These are phyloP conservation scores for Typhlomys cinereus DNA, from an alignment of 2,113 vertebrate genomes.

Conservation along the genomic window DNA sequence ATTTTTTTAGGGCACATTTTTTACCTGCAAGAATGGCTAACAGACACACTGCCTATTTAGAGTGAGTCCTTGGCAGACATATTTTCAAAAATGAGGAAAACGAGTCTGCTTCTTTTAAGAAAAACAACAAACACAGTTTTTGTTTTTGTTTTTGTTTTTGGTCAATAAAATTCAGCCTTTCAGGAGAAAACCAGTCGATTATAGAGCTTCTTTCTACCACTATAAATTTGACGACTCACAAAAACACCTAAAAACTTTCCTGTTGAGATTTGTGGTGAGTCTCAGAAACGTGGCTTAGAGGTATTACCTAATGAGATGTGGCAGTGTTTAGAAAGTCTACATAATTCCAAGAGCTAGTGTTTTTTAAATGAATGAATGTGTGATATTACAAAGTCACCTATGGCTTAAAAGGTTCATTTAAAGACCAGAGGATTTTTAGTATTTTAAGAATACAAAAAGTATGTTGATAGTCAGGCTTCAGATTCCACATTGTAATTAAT, in stretches of 20 bases:
- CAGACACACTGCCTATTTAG: slow-evolving; percentile 11
- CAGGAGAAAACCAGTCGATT: slow-evolving; percentile 43
- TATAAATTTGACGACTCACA: not conserved
- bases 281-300: slow-evolving; percentile 39
- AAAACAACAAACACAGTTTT: not conserved
- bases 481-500: slow-evolving; percentile 8
- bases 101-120: slow-evolving; percentile 33
- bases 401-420: not conserved
- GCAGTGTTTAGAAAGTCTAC: not conserved
- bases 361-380: not conserved
- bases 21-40: slow-evolving; percentile 39
- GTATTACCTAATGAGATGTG: slow-evolving; percentile 1
- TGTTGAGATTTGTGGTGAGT: slow-evolving; percentile 19
- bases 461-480: slow-evolving; percentile 29
- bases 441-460: slow-evolving; percentile 16
- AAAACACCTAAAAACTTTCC: slow-evolving; percentile 43
- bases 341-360: not conserved
- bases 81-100: slow-evolving; percentile 28
- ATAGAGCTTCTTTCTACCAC: not conserved
- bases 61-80: not conserved
- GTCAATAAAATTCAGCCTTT: slow-evolving; percentile 58
- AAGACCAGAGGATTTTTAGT: slow-evolving; percentile 4
- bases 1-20: slow-evolving; percentile 15
- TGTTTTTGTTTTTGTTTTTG: not conserved
- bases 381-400: slow-evolving; percentile 21